Conservation (phyloP, 2,888 invertebrate genomes). For the Hydroisotoma schaefferi region DNA sequence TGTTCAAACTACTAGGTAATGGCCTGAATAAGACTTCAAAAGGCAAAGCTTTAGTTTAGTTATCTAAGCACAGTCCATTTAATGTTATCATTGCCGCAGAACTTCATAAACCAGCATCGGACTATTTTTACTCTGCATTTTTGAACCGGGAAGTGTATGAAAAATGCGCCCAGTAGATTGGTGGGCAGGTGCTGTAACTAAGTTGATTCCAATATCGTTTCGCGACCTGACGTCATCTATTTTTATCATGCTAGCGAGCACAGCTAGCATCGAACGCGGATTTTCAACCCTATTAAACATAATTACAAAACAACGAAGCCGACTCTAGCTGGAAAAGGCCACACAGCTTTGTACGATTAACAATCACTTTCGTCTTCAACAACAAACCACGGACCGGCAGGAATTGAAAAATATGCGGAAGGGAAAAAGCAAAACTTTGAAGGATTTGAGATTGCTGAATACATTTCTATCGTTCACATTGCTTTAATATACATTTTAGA, state of each 20-base stretch:
- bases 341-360: neutral
- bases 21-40: neutral
- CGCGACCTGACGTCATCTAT: constrained; percentile 2
- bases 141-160: neutral
- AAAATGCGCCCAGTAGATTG: neutral
- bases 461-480: no score
- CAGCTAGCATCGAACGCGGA: constrained; percentile 12
- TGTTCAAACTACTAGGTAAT: no score
- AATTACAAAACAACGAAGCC: neutral
- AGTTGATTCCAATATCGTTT: neutral
- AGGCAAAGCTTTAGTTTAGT: neutral
- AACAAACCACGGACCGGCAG: no score
- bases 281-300: constrained; percentile 12
- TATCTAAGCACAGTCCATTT: neutral
- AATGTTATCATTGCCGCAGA: neutral
- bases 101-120: neutral
- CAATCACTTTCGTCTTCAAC: no score
- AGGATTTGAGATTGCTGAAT: no score
- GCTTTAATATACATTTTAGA: no score
- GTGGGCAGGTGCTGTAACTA: neutral
- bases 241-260: neutral
- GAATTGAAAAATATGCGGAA: no score
- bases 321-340: constrained; percentile 15
- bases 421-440: no score
- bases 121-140: neutral